phyloP scores from a whole-genome alignment of 1,140 invertebrate genomes.

The Oedothorax gibbosus region DNA sequence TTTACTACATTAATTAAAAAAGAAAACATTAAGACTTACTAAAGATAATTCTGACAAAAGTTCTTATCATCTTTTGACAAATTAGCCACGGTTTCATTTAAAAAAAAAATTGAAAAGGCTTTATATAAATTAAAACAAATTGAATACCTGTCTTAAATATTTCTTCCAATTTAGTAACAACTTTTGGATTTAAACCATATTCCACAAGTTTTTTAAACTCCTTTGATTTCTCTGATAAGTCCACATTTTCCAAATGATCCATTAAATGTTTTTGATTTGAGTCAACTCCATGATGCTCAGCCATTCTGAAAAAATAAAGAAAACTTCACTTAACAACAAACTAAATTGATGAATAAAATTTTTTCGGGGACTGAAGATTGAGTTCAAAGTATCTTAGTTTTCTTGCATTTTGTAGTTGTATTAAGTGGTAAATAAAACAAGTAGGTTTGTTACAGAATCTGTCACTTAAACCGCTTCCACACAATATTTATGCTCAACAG shows the following conservation, averaged over 20 bases:
- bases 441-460: too few relatives aligned
- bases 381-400: neutral
- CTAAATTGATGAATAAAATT: neutral
- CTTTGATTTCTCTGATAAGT: conserved; percentile 77
- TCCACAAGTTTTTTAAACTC: conserved; percentile 80
- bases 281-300: conserved; percentile 91
- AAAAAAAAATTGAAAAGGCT: neutral
- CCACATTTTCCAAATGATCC: conserved; percentile 72
- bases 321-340: neutral
- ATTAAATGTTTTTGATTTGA: conserved; percentile 73
- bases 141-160: conserved; percentile 90
- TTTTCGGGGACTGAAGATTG: neutral
- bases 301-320: conserved; percentile 77
- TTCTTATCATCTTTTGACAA: neutral
- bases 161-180: conserved; percentile 93
- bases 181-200: conserved; percentile 93
- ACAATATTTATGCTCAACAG: too few relatives aligned
- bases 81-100: neutral
- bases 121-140: neutral
- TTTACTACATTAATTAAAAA: neutral
- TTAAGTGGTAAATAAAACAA: too few relatives aligned
- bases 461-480: too few relatives aligned
- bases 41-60: neutral
- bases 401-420: too few relatives aligned
- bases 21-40: neutral